Percentiles rank a stretch among this genome's conserved stretches.
Evolutionary conservation across 2,888 invertebrate species (phyloP).

Genomic region (Conomelus anceps): DNA sequence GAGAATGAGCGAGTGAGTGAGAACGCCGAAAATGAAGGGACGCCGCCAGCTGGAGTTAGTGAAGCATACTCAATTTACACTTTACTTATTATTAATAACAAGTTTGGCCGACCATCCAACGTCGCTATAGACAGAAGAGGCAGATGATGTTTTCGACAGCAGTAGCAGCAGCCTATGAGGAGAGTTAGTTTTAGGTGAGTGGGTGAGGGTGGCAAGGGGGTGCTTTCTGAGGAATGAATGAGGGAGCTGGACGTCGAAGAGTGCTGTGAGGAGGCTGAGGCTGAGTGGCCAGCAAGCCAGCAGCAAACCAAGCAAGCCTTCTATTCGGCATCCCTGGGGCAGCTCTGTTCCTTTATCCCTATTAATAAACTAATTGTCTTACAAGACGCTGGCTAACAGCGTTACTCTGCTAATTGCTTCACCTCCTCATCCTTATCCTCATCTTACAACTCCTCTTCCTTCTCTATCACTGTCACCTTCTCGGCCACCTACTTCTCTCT

Average conservation of each 20-base stretch:
- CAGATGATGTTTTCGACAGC: too few relatives aligned
- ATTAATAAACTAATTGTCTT: conserved; percentile 14
- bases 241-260: not conserved
- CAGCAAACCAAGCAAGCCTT: not conserved
- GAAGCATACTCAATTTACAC: not conserved
- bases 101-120: not conserved
- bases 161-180: not conserved
- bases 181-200: not conserved
- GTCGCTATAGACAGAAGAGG: too few relatives aligned
- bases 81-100: not conserved
- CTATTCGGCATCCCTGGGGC: not conserved
- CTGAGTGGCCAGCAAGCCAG: not conserved
- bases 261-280: not conserved
- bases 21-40: not conserved
- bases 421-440: not conserved
- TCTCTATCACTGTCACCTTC: too few relatives aligned
- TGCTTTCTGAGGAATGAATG: conserved; percentile 1
- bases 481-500: not conserved
- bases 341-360: conserved; percentile 8
- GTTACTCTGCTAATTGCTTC: conserved; percentile 8
- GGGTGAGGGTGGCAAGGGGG: conserved; percentile 13
- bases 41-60: not conserved
- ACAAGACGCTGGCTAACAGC: conserved; percentile 8
- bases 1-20: not conserved
- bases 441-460: not conserved